These are phyloP conservation scores for Gopherus flavomarginatus DNA, from an alignment of 2,113 vertebrate genomes.

Conservation along the genomic window DNA sequence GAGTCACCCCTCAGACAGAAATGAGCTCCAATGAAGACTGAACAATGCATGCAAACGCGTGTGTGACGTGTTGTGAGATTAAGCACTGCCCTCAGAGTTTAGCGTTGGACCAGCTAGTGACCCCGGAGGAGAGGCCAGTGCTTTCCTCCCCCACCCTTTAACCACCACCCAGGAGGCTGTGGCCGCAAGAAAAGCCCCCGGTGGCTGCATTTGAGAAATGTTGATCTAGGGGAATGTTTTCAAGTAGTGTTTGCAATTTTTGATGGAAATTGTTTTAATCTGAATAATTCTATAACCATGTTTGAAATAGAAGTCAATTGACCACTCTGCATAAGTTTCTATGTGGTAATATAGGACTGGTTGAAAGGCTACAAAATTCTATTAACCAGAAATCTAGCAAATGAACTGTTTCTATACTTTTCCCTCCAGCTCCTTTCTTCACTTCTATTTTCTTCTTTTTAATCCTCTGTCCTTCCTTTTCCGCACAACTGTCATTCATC, in stretches of 20 bases:
- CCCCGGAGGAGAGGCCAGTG: no score
- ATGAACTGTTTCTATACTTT: not conserved
- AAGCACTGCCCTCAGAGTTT: not conserved
- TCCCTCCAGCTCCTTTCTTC: no score
- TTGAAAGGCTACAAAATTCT: no score
- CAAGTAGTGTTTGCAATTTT: not conserved
- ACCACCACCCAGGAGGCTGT: no score
- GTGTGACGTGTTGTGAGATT: not conserved
- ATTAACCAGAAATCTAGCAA: no score
- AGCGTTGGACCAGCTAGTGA: not conserved
- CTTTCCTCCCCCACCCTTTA: no score
- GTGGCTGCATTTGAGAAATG: no score
- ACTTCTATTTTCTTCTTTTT: not conserved
- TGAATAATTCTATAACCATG: slow-evolving; percentile 4
- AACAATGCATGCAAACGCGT: not conserved
- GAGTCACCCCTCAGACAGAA: not conserved
- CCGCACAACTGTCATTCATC: no score
- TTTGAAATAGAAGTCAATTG: not conserved
- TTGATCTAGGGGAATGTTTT: not conserved
- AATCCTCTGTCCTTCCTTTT: not conserved
- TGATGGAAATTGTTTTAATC: slow-evolving; percentile 20
- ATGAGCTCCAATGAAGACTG: not conserved
- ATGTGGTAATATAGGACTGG: no score
- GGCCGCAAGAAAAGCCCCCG: no score
- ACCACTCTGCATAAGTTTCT: no score